These are phyloP conservation scores for Heliconius melpomene DNA, from an alignment of 1,140 invertebrate species.

Conservation along the genomic window DNA sequence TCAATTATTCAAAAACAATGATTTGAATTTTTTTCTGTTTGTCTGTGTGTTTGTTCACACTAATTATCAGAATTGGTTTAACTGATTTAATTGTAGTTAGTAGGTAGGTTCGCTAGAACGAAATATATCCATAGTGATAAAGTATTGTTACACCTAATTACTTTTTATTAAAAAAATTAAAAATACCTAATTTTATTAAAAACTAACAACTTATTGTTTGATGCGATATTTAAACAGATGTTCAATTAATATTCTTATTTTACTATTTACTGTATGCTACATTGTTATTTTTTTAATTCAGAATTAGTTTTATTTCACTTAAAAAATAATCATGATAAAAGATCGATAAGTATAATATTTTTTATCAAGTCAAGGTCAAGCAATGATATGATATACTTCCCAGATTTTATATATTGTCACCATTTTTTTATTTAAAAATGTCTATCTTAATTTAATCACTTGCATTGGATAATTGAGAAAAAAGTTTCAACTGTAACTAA, in stretches of 20 bases:
- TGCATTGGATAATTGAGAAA: too few species aligned
- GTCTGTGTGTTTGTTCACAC: too few species aligned
- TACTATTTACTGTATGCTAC: too few species aligned
- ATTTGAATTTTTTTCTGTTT: too few species aligned
- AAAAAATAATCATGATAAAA: background rate
- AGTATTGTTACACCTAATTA: background rate
- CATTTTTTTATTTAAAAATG: background rate
- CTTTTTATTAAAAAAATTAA: background rate
- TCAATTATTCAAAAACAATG: too few species aligned
- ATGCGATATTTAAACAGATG: background rate
- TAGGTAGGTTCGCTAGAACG: too few species aligned
- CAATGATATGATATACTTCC: background rate
- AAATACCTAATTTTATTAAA: background rate
- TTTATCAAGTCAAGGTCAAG: background rate
- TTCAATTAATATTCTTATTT: background rate
- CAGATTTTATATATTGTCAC: background rate
- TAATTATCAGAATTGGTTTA: too few species aligned
- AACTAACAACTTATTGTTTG: background rate
- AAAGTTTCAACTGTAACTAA: too few species aligned
- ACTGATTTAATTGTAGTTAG: too few species aligned
- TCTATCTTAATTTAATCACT: background rate
- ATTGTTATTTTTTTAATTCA: too few species aligned
- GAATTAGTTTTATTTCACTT: background rate
- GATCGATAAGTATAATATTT: background rate
- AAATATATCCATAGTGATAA: too few species aligned